These are phyloP conservation scores for Paguma larvata DNA, from an alignment of 2,797 vertebrate genomes.

Conservation along the genomic window DNA sequence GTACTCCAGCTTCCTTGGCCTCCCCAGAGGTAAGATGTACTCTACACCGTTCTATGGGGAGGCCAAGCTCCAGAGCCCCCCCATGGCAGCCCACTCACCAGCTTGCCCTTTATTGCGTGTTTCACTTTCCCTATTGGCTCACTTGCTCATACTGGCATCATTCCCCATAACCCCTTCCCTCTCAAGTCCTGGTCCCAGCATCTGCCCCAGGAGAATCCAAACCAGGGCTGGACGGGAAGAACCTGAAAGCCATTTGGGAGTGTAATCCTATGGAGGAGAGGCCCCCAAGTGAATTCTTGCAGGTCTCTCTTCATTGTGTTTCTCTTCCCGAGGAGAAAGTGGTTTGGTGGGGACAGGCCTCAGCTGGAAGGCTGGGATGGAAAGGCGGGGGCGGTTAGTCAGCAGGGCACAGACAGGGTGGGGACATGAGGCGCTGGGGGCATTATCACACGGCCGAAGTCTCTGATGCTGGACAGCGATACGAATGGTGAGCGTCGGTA, in stretches of 20 bases:
- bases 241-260: background rate
- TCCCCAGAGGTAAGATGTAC: too few relatives aligned
- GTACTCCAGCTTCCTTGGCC: background rate
- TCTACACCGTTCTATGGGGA: background rate
- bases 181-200: background rate
- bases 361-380: background rate
- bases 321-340: background rate
- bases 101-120: rapidly evolving
- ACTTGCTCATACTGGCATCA: background rate
- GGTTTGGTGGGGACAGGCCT: background rate
- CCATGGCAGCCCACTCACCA: background rate
- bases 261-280: background rate
- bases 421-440: background rate
- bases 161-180: background rate
- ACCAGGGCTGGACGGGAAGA: background rate
- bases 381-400: background rate
- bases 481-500: background rate
- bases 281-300: background rate
- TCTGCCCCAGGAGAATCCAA: background rate
- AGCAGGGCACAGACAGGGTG: background rate
- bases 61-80: too few relatives aligned
- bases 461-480: background rate
- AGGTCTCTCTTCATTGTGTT: background rate
- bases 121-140: background rate
- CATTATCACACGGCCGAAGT: background rate